A percentile compares a stretch with the other conserved stretches of the same genome.
These are phyloP conservation scores for Bubo blakistoni DNA, from an alignment of 2,113 vertebrate genomes.

Conservation along the genomic window DNA sequence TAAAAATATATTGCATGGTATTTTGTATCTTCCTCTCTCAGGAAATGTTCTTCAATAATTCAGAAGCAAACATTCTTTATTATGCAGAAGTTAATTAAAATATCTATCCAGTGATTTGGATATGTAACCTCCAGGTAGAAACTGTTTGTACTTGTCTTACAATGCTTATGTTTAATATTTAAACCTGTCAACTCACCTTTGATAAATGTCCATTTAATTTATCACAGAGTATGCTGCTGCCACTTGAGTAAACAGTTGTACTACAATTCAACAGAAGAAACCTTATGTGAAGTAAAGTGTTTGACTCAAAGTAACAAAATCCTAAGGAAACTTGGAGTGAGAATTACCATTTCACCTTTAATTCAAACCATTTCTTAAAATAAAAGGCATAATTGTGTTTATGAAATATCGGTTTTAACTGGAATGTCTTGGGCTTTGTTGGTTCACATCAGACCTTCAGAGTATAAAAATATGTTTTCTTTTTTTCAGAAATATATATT, in stretches of 20 bases:
- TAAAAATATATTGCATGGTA: not conserved
- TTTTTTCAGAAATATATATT: not conserved
- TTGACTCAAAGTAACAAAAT: not conserved
- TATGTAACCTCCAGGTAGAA: slow-evolving; percentile 22
- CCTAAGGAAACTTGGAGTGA: not conserved
- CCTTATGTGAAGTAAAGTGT: not conserved
- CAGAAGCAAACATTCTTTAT: slow-evolving; percentile 6
- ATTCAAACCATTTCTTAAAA: not conserved
- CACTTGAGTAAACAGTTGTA: slow-evolving; percentile 28
- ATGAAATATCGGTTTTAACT: not conserved
- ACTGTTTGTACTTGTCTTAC: slow-evolving; percentile 53
- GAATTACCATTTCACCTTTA: not conserved
- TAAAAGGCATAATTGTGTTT: not conserved
- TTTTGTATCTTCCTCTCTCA: slow-evolving; percentile 20
- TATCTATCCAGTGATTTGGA: slow-evolving; percentile 2
- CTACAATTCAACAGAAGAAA: slow-evolving; percentile 10
- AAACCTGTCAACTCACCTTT: slow-evolving; percentile 2
- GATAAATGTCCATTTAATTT: slow-evolving; percentile 35
- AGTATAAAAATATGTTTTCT: not conserved
- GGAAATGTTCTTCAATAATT: slow-evolving; percentile 28
- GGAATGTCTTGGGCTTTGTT: not conserved
- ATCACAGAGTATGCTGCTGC: not conserved
- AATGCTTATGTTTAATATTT: not conserved
- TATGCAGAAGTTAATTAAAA: slow-evolving; percentile 41
- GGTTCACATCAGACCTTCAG: not conserved